These are phyloP conservation scores for Coendou prehensilis DNA, from an alignment of 2,797 vertebrate genomes.

Conservation along the genomic window DNA sequence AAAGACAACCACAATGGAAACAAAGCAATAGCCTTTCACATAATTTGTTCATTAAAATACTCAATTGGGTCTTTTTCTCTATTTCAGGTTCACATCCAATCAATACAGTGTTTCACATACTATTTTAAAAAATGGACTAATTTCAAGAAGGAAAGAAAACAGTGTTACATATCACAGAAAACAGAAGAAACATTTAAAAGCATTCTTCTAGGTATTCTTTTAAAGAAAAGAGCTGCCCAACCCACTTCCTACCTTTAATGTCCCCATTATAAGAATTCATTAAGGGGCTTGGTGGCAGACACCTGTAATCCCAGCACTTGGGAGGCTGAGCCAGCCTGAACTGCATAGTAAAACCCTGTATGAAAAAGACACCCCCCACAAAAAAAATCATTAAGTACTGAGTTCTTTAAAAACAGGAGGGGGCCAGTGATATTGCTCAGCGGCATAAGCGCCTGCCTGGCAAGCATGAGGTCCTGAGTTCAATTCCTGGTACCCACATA, in stretches of 20 bases:
- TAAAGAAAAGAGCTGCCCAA: slow-evolving; percentile 49
- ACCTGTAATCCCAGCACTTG: background rate
- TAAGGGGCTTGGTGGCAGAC: too few species aligned
- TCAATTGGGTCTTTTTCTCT: slow-evolving; percentile 46
- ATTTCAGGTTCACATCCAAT: slow-evolving; percentile 54
- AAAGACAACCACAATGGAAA: slow-evolving; percentile 56
- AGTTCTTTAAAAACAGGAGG: background rate
- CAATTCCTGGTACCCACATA: too few species aligned
- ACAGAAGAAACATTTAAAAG: slow-evolving; percentile 60
- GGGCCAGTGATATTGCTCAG: too few species aligned
- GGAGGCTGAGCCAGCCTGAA: background rate
- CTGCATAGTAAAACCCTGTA: background rate
- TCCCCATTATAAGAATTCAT: background rate
- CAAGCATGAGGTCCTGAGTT: too few species aligned
- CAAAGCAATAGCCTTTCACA: background rate
- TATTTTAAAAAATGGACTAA: slow-evolving; percentile 52
- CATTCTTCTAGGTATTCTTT: slow-evolving; percentile 15
- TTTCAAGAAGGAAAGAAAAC: slow-evolving; percentile 63
- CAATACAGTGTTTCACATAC: slow-evolving; percentile 49
- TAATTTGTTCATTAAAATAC: slow-evolving; percentile 32
- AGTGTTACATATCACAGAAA: slow-evolving; percentile 46
- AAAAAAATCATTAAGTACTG: background rate
- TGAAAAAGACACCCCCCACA: background rate
- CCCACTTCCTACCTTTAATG: slow-evolving; percentile 35
- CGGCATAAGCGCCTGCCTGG: too few species aligned